Evolutionary conservation across 2,888 invertebrate genomes (phyloP), one percentile per base, ranked within the genome.

Genomic region (Liopterus haemorrhoidalis): DNA sequence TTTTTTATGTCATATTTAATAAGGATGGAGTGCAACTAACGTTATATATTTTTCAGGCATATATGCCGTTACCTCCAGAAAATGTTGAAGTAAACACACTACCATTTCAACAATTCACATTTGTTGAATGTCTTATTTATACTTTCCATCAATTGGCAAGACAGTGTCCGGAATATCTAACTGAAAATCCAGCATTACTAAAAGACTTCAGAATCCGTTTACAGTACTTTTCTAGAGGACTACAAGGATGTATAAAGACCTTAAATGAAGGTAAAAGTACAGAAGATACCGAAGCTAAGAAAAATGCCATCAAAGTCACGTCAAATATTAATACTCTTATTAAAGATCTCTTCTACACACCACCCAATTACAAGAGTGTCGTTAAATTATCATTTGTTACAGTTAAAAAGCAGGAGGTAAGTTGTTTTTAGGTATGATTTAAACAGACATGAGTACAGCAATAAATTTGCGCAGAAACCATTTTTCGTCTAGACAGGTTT

Each of bases 261-360:
- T 33, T 57, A 0, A 52, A 49, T 22, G 56, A 32, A 19, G 18
- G 31, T n/a, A 11, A 18, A 4, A 40, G 62, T 59, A 22, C 56
- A 52, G 28, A 47, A 54, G 49, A 57, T 54, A 37, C 53, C 38
- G 57, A 56, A 33, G 31, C 59, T 84, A 89, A 61, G 85, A 89
- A 71, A 83, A 88, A 68, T 83, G 93, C 94, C 8, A 72, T 94
- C 31, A 88, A 87, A 65, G 88, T 93, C 4, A 88, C 93, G 40
- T 86, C 87, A 35, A 96, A 96, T 67, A 93, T 96, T 51, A 92
- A 90, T 62, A 78, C 83, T 1, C 74, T 96, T 33, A 92, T 96
- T 52, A 86, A 90, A 64, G 96, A 96, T 70, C 73, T 96, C 53
- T 95, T 96, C 71, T 89, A 93, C 66, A 84, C 85, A 44, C 93